Conservation (phyloP, 2,113 vertebrate genomes). For the Pelodiscus sinensis region DNA sequence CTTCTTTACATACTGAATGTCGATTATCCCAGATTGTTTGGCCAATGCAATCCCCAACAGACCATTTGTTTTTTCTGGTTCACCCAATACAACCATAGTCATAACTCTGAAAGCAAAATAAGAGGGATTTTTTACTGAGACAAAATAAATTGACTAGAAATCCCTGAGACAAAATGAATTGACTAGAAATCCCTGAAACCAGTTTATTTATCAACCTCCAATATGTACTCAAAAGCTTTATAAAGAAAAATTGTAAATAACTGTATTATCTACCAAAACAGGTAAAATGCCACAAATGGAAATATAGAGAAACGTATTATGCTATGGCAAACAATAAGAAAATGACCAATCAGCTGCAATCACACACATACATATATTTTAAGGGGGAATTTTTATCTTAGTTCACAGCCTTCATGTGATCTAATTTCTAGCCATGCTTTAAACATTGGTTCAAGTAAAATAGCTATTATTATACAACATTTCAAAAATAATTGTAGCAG, state of each 20-base stretch:
- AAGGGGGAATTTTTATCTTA: background rate
- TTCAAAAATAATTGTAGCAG: background rate
- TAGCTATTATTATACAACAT: background rate
- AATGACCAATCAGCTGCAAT: background rate
- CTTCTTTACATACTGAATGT: slow-evolving; percentile 87
- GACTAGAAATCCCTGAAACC: background rate
- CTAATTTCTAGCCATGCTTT: background rate
- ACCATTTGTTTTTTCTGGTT: slow-evolving; percentile 82
- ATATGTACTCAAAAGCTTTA: background rate
- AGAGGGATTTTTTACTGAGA: rapidly evolving
- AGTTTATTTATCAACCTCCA: background rate
- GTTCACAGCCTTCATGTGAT: background rate
- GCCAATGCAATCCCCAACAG: slow-evolving; percentile 87
- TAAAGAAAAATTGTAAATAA: background rate
- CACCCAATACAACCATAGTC: slow-evolving; percentile 86
- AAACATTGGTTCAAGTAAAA: background rate
- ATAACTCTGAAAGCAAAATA: slow-evolving; percentile 79
- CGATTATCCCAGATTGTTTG: slow-evolving; percentile 84
- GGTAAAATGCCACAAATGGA: background rate
- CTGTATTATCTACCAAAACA: background rate
- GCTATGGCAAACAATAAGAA: background rate
- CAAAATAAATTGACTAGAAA: background rate
- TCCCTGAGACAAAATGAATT: background rate
- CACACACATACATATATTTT: background rate
- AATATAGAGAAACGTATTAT: background rate